phyloP scores from a whole-genome alignment of 1,140 invertebrate genomes.

The Sitobion miscanthi region DNA sequence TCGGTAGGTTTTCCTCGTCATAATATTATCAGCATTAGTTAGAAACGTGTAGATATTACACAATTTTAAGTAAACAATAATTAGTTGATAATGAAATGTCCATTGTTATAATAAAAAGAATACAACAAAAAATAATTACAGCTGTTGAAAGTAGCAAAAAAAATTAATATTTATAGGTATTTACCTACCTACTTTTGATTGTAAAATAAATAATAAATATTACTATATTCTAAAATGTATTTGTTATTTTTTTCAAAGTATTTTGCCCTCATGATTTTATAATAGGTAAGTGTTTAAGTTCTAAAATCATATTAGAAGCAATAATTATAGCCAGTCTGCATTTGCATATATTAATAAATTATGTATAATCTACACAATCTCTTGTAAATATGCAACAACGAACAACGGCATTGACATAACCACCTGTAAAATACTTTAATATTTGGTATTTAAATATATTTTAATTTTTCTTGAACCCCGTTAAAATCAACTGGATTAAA shows the following conservation, averaged over 20 bases:
- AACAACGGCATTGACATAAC: background rate
- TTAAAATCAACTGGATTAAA: background rate
- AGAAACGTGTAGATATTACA: background rate
- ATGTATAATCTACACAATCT: too few relatives aligned
- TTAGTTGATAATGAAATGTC: fast-evolving
- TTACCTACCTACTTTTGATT: too few relatives aligned
- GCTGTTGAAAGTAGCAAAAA: background rate
- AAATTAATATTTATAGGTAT: background rate
- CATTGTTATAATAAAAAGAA: background rate
- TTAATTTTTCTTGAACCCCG: background rate
- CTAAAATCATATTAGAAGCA: too few relatives aligned
- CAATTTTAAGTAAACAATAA: background rate
- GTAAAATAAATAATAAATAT: too few relatives aligned
- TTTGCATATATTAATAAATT: too few relatives aligned
- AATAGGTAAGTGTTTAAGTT: too few relatives aligned
- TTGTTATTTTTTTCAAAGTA: too few relatives aligned
- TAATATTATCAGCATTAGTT: background rate
- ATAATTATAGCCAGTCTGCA: too few relatives aligned
- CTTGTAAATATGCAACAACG: background rate
- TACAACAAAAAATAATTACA: background rate
- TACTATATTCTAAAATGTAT: too few relatives aligned
- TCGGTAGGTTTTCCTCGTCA: background rate
- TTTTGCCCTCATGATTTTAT: too few relatives aligned
- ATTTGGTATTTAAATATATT: background rate
- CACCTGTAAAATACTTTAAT: background rate